Percentiles rank a stretch among this genome's conserved stretches.
These are phyloP conservation scores for Slavum lentiscoides DNA, from an alignment of 2,888 invertebrate genomes.

Conservation along the genomic window DNA sequence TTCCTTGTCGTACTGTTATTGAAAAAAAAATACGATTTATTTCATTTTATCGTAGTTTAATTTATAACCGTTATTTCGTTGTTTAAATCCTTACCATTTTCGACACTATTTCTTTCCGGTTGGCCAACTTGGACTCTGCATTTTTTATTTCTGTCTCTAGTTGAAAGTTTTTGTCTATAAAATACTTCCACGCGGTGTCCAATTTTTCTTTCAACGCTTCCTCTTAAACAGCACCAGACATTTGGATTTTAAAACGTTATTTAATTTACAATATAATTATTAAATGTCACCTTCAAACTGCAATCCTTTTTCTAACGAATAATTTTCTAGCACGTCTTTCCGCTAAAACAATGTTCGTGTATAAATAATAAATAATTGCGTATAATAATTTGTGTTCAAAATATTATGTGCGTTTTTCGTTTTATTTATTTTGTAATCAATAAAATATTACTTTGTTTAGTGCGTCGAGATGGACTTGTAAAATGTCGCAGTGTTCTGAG, in stretches of 20 bases:
- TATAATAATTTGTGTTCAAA: too few species aligned
- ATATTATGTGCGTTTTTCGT: too few species aligned
- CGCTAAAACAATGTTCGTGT: background rate
- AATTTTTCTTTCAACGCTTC: background rate
- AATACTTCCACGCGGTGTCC: background rate
- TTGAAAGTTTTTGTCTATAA: background rate
- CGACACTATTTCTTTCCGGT: background rate
- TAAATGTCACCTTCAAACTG: background rate
- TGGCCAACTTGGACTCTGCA: background rate
- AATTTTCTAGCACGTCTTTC: background rate
- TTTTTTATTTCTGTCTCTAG: background rate
- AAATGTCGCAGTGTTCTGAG: background rate
- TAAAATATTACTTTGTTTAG: conserved; percentile 27
- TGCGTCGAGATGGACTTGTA: background rate
- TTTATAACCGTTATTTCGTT: background rate
- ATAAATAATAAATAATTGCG: too few species aligned
- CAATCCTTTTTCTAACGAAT: background rate
- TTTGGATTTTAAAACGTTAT: background rate
- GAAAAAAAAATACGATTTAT: background rate
- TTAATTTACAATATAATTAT: background rate
- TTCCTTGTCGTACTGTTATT: background rate
- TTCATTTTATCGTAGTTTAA: too few species aligned
- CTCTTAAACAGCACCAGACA: background rate
- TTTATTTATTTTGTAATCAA: too few species aligned
- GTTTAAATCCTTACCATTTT: background rate